Evolutionary conservation across 1,140 invertebrate genomes (phyloP), one percentile per base, ranked within the genome.

Genomic region (Drosophila setifemur): DNA sequence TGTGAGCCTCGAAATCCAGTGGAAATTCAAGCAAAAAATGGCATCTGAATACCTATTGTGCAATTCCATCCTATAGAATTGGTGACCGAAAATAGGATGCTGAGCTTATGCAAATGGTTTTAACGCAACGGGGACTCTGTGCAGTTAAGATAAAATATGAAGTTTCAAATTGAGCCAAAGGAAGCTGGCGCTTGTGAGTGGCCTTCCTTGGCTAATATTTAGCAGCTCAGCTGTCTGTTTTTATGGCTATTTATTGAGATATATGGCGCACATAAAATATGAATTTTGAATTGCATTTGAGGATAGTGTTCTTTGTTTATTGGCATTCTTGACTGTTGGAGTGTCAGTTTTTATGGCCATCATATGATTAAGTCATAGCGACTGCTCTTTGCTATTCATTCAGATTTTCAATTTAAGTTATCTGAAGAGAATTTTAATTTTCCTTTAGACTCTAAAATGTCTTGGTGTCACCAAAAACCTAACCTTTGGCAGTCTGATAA

Each of bases 71-170:
- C 31, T 23, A 29, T 45, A 8, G 58, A 60, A 37, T 37, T 35
- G 55, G n/a, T 18, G 57, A 5, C 54, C 26, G 25, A 8, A 58
- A 43, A 53, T 57, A 11, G 57, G 57, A 61, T 58, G 57, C 14
- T 26, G 16, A 60, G 57, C 57, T 61, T 35, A 61, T 61, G 57
- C 57, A 61, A 61, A 61, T 61, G 57, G 57, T 16, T 40, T 61
- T 26, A 61, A 61, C 57, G 37, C 57, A 14, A 7, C 57, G 21
- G 16, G 37, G 21, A 11, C 37, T 7, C 40, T 23, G 9, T 55
- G 52, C 52, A 45, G 42, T 8, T 28, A 1, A 61, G 53, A 61
- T 61, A 61, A 61, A 61, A 58, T 58, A 61, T 44, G 53, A 61
- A 44, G 53, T 61, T 58, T 2, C 1, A 26, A 44, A 21, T 43